phyloP scores from a whole-genome alignment of 2,888 invertebrate species.

The Ochlodes sylvanus region DNA sequence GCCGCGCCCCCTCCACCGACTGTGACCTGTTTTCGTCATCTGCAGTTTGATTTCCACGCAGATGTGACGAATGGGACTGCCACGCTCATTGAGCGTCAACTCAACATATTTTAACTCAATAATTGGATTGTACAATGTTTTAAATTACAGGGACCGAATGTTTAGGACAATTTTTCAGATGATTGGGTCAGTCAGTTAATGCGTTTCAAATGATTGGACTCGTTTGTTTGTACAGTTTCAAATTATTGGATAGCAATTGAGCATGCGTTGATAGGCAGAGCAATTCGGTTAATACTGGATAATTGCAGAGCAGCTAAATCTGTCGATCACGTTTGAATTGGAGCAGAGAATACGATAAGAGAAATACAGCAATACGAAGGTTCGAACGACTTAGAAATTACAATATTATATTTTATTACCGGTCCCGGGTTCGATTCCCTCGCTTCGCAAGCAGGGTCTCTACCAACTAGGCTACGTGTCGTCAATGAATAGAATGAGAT shows the following conservation, averaged over 20 bases:
- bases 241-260: constrained; percentile 1
- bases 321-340: too few species aligned
- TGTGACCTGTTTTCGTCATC: constrained; percentile 42
- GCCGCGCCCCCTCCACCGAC: constrained; percentile 41
- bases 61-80: constrained; percentile 36
- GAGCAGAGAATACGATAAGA: too few species aligned
- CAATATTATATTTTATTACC: too few species aligned
- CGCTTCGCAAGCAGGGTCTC: too few species aligned
- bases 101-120: constrained; percentile 32
- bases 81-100: constrained; percentile 21
- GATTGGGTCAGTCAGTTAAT: background rate
- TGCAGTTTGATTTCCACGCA: constrained; percentile 38
- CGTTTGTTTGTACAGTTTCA: background rate
- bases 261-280: background rate
- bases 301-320: too few species aligned
- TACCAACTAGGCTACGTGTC: too few species aligned
- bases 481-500: too few species aligned
- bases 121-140: constrained; percentile 29
- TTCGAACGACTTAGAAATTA: too few species aligned
- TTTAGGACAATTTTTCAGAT: constrained; percentile 10
- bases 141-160: constrained; percentile 12
- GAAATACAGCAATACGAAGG: too few species aligned
- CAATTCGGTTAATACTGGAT: too few species aligned
- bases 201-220: background rate
- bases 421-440: too few species aligned